Evolutionary conservation across 2,113 vertebrate genomes (phyloP).

Genomic region (Equus quagga): DNA sequence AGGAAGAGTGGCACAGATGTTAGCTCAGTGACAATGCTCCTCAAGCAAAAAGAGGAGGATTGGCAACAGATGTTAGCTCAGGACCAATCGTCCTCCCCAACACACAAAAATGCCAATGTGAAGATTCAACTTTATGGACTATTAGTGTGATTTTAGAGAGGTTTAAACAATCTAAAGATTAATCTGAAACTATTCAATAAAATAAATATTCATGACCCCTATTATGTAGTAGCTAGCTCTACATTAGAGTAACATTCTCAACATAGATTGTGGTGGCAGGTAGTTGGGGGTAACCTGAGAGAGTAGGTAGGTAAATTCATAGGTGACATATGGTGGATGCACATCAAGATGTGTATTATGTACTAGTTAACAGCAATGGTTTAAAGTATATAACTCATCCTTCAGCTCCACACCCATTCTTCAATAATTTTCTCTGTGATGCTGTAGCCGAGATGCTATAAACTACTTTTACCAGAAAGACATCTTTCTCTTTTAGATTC

Average conservation of each 20-base stretch:
- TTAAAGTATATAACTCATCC: neutral
- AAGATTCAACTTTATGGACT: neutral
- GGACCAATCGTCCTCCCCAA: no score
- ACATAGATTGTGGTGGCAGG: neutral
- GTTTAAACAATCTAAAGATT: neutral
- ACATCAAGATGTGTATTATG: neutral
- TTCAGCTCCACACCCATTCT: neutral
- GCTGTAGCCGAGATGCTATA: neutral
- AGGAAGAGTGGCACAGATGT: no score
- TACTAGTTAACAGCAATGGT: neutral
- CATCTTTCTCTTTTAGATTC: neutral
- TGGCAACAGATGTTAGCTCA: no score
- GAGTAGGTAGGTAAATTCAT: neutral
- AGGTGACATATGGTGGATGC: neutral
- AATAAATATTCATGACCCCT: neutral
- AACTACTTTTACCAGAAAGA: neutral
- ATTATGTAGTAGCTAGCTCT: neutral
- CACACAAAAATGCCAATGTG: neutral
- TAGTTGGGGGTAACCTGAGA: neutral
- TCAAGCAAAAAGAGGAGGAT: no score
- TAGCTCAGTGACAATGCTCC: no score
- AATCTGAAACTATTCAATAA: neutral
- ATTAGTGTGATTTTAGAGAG: neutral
- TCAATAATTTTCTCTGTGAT: neutral
- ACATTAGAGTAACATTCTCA: neutral